Evolutionary conservation across 1,140 invertebrate species (phyloP).

Genomic region (Berghia stephanieae): DNA sequence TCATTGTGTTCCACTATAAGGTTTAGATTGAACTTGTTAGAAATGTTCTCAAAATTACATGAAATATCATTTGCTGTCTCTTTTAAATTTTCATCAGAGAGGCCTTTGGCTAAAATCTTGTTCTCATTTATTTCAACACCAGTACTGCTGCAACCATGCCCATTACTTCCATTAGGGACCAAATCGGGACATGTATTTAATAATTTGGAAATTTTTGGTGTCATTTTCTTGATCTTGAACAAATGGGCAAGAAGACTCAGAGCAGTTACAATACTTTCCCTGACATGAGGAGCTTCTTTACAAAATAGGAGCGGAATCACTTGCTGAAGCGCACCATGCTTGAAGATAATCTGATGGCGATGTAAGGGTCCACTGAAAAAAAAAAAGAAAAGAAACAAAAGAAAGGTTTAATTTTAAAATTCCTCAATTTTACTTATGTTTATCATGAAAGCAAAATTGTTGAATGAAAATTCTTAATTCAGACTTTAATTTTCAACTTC

Average conservation of each 20-base stretch:
- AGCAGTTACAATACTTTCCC: conserved; percentile 18
- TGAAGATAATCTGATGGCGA: background rate
- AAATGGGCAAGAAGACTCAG: conserved; percentile 4
- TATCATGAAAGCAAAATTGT: background rate
- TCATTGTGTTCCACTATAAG: background rate
- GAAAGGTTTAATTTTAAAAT: background rate
- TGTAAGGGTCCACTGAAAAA: background rate
- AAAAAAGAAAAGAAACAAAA: background rate
- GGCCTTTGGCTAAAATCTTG: background rate
- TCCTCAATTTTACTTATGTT: background rate
- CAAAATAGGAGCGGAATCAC: conserved; percentile 2
- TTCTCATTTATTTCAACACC: background rate
- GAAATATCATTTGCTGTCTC: background rate
- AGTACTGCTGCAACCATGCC: background rate
- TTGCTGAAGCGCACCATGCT: background rate
- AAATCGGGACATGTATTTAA: conserved; percentile 3
- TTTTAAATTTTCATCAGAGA: background rate
- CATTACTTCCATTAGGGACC: background rate
- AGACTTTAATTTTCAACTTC: too few relatives aligned
- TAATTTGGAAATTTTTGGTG: background rate
- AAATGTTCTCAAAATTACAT: background rate
- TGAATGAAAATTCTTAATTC: too few relatives aligned
- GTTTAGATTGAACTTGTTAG: background rate
- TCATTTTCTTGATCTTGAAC: conserved; percentile 1
- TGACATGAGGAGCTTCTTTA: background rate